A percentile compares a stretch with the other conserved stretches of the same genome.
phyloP scores from a whole-genome alignment of 2,888 invertebrate species.

The Trissolcus japonicus region DNA sequence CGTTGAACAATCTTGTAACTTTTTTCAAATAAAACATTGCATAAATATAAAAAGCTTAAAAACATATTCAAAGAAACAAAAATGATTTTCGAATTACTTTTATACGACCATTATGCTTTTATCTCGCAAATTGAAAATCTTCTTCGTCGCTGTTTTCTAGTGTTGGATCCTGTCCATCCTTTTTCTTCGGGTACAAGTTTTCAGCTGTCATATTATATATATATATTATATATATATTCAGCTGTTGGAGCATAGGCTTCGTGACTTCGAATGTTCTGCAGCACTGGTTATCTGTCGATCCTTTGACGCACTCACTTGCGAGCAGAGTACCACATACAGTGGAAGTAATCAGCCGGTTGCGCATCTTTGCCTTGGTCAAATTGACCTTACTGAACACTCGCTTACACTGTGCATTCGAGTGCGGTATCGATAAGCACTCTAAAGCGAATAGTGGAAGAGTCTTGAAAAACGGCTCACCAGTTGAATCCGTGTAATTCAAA shows the following conservation, averaged over 20 bases:
- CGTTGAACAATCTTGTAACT: no score
- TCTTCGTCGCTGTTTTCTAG: not conserved
- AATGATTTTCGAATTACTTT: not conserved
- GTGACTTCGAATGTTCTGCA: conserved; percentile 29
- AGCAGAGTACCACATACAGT: no score
- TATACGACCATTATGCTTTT: not conserved
- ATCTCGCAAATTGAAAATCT: not conserved
- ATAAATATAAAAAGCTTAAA: no score
- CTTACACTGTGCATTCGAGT: no score
- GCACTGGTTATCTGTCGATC: conserved; percentile 12
- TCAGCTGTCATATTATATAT: conserved; percentile 37
- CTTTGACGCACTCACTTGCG: conserved; percentile 33
- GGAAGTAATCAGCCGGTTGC: no score
- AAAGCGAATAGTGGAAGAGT: conserved; percentile 19
- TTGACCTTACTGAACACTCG: no score
- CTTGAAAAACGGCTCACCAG: conserved; percentile 10
- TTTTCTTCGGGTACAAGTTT: conserved; percentile 6
- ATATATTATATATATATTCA: no score
- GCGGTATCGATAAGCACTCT: no score
- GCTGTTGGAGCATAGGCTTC: conserved; percentile 28
- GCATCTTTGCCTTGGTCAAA: no score
- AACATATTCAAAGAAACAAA: not conserved
- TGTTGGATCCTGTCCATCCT: not conserved
- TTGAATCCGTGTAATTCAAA: conserved; percentile 17
- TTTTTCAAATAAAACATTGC: no score